Evolutionary conservation across 2,888 invertebrate species (phyloP).

Genomic region (Scotopteryx bipunctaria): DNA sequence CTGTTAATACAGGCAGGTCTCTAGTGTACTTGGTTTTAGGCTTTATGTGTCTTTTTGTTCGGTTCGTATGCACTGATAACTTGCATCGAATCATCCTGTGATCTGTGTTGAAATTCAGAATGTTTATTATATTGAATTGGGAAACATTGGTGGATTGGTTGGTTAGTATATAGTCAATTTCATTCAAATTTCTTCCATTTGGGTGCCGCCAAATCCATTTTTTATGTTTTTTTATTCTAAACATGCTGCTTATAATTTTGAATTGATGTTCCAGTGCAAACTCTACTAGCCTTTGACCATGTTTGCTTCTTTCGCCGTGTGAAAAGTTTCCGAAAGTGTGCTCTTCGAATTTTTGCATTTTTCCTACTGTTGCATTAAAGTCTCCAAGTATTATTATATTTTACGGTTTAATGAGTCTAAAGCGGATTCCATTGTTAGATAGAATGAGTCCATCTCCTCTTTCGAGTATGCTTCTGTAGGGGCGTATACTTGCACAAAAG

Average conservation of each 20-base stretch:
- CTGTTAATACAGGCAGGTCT: background rate
- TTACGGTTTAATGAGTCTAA: slow-evolving; percentile 13
- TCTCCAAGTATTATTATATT: slow-evolving; percentile 32
- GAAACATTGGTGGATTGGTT: background rate
- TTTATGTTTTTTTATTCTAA: background rate
- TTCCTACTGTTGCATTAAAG: slow-evolving; percentile 31
- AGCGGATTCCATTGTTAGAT: background rate
- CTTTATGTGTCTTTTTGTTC: background rate
- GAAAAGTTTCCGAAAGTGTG: slow-evolving; percentile 22
- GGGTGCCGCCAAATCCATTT: background rate
- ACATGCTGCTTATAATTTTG: background rate
- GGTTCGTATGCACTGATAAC: background rate
- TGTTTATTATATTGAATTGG: background rate
- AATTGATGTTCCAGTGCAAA: slow-evolving; percentile 1
- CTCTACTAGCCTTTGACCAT: slow-evolving; percentile 17
- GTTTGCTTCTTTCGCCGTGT: slow-evolving; percentile 25
- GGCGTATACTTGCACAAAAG: slow-evolving; percentile 8
- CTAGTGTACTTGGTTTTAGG: background rate
- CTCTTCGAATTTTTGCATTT: slow-evolving; percentile 15
- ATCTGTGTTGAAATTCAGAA: slow-evolving; percentile 6
- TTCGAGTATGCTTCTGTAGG: slow-evolving; percentile 5
- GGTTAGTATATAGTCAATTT: slow-evolving; percentile 11
- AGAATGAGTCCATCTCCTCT: slow-evolving; percentile 6
- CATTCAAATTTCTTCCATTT: background rate
- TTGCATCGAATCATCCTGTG: slow-evolving; percentile 13